Conservation (phyloP, 2,888 invertebrate genomes). For the Polia nebulosa region DNA sequence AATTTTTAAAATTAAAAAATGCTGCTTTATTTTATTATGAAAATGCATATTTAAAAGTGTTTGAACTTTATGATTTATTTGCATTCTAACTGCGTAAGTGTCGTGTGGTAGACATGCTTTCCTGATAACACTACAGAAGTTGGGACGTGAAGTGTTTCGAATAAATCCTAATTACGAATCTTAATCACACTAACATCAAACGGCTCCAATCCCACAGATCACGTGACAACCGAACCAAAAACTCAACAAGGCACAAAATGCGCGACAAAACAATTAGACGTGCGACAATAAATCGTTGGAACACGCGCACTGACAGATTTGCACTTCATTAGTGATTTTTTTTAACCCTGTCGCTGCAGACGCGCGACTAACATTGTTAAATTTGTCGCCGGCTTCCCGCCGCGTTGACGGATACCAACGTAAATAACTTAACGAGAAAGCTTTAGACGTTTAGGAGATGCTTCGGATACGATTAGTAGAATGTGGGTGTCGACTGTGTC, state of each 20-base stretch:
- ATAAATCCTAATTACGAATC: slow-evolving; percentile 20
- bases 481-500: slow-evolving; percentile 18
- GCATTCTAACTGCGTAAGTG: not conserved
- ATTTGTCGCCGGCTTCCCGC: slow-evolving; percentile 84
- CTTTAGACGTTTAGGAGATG: slow-evolving; percentile 65
- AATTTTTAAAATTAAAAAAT: not conserved
- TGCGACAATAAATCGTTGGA: slow-evolving; percentile 81
- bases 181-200: slow-evolving; percentile 35
- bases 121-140: not conserved
- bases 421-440: slow-evolving; percentile 83
- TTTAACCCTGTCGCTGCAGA: slow-evolving; percentile 68
- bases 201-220: slow-evolving; percentile 38
- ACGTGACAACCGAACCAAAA: slow-evolving; percentile 62
- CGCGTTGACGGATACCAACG: slow-evolving; percentile 82
- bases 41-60: not conserved
- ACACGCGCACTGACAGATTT: slow-evolving; percentile 85
- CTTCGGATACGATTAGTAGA: slow-evolving; percentile 41
- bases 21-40: not conserved
- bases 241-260: slow-evolving; percentile 68
- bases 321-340: slow-evolving; percentile 85
- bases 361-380: slow-evolving; percentile 84
- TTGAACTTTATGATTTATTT: not conserved
- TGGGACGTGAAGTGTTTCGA: not conserved
- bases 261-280: slow-evolving; percentile 77
- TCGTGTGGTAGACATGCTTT: not conserved